Conservation (phyloP, 2,888 invertebrate genomes). For the Lepidocyrtinus sp. region DNA sequence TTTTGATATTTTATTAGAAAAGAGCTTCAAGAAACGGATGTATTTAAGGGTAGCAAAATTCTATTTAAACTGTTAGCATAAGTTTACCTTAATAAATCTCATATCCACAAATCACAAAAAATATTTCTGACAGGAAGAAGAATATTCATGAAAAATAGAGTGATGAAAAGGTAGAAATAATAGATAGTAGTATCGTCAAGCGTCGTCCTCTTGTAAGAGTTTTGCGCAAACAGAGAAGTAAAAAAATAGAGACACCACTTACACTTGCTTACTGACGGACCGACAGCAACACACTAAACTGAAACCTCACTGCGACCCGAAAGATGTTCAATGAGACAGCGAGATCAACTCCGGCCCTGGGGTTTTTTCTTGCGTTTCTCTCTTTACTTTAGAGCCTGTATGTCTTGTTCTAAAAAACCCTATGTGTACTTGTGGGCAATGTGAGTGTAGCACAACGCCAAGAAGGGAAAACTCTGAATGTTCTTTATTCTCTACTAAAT, state of each 20-base stretch:
- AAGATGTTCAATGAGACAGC: conserved; percentile 34
- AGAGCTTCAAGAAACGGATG: no score
- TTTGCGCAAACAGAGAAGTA: conserved; percentile 9
- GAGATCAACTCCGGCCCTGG: not conserved
- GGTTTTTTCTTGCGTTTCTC: conserved; percentile 23
- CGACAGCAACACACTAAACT: conserved; percentile 62
- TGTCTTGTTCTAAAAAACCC: no score
- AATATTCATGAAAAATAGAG: not conserved
- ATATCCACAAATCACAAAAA: not conserved
- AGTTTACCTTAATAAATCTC: not conserved
- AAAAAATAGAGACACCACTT: conserved; percentile 28
- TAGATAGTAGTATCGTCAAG: conserved; percentile 32
- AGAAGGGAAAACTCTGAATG: no score
- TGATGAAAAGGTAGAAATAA: conserved; percentile 2
- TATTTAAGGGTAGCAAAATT: no score
- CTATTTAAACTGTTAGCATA: not conserved
- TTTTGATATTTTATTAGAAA: no score
- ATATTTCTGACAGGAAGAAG: not conserved
- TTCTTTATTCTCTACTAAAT: no score
- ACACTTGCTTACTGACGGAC: conserved; percentile 62
- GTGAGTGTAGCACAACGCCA: no score
- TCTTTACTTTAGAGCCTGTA: no score
- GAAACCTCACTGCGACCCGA: conserved; percentile 52
- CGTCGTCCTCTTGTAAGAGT: conserved; percentile 41
- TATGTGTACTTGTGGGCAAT: no score